Evolutionary conservation across 2,797 vertebrate genomes (phyloP).

Genomic region (Buceros bicornis): DNA sequence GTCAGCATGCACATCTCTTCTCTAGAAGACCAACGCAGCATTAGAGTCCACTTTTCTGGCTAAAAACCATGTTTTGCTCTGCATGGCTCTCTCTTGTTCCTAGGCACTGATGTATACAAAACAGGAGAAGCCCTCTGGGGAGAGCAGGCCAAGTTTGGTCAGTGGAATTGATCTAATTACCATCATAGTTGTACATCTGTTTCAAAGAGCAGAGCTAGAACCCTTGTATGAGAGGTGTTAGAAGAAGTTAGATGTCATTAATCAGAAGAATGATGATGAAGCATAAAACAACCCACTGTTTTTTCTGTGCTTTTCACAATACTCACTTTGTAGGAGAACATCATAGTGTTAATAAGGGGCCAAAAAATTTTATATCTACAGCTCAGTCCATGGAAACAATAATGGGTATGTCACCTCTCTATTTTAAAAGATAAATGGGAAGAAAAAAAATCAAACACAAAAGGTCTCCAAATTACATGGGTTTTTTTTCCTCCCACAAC

Average conservation of each 20-base stretch:
- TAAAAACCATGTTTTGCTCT: not conserved
- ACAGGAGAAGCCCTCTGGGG: not conserved
- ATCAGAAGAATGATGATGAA: not conserved
- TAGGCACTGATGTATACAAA: not conserved
- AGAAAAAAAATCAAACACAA: not conserved
- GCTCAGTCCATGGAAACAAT: not conserved
- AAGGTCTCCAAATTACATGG: not conserved
- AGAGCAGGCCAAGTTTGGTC: not conserved
- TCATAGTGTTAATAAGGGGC: not conserved
- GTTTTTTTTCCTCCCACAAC: not conserved
- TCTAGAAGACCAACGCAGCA: not conserved
- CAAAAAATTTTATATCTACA: not conserved
- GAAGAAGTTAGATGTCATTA: not conserved
- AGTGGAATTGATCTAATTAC: not conserved
- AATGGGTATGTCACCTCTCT: not conserved
- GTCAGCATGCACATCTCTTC: not conserved
- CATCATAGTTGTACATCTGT: not conserved
- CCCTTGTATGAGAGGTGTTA: not conserved
- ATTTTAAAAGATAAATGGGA: not conserved
- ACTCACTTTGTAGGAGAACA: not conserved
- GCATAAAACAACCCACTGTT: not conserved
- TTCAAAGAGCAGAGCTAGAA: conserved; percentile 1
- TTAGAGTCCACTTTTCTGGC: not conserved
- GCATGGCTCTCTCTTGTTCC: not conserved
- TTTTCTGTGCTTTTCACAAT: not conserved